These are phyloP conservation scores for Drosophila kanekoi DNA, from an alignment of 2,888 invertebrate species.

Conservation along the genomic window DNA sequence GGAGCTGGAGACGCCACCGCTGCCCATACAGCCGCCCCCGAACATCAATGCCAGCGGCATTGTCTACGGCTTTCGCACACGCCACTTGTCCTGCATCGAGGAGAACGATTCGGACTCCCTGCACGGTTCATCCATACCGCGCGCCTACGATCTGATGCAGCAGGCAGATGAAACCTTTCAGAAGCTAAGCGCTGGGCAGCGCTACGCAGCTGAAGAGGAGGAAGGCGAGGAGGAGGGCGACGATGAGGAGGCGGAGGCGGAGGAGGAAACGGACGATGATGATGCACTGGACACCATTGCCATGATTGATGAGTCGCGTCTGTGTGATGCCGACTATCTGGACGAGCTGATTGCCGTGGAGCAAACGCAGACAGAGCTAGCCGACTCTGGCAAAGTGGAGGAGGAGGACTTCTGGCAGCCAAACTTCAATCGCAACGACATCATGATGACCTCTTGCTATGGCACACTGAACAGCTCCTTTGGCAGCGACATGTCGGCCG, in stretches of 20 bases:
- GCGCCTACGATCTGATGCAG: constrained; percentile 82
- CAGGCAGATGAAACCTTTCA: constrained; percentile 83
- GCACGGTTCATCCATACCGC: constrained; percentile 83
- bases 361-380: constrained; percentile 40
- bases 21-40: constrained; percentile 57
- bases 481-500: constrained; percentile 64
- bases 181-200: constrained; percentile 63
- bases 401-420: constrained; percentile 74
- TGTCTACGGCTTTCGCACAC: constrained; percentile 83
- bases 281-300: constrained; percentile 74
- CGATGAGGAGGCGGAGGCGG: constrained; percentile 24
- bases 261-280: constrained; percentile 32
- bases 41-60: constrained; percentile 59
- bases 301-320: constrained; percentile 83
- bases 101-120: constrained; percentile 85
- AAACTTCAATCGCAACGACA: constrained; percentile 76
- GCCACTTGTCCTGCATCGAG: constrained; percentile 84
- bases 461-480: constrained; percentile 83
- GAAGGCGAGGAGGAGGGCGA: constrained; percentile 21
- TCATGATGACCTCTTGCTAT: constrained; percentile 85
- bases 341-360: constrained; percentile 79
- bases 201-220: constrained; percentile 31
- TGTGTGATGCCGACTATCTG: constrained; percentile 81
- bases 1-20: constrained; percentile 63
- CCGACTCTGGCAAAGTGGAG: constrained; percentile 67